Evolutionary conservation across 2,113 vertebrate genomes (phyloP).

Genomic region (Fulmarus glacialis): DNA sequence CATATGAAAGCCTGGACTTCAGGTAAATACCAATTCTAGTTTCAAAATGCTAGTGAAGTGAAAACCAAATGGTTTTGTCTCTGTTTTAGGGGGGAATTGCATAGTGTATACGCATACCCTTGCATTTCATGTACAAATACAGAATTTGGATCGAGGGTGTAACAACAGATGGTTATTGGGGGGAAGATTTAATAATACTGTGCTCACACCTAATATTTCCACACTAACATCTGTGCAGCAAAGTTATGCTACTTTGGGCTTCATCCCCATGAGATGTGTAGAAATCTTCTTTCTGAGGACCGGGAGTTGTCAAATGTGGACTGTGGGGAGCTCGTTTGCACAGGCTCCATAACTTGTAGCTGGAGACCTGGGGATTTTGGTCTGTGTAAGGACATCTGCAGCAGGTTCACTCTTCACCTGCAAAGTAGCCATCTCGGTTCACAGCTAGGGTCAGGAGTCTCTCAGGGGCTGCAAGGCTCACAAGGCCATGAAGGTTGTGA

Average conservation of each 20-base stretch:
- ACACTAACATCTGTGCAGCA: neutral
- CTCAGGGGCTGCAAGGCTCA: neutral
- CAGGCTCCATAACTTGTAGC: neutral
- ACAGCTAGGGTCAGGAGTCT: neutral
- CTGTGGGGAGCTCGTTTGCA: neutral
- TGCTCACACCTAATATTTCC: constrained; percentile 29
- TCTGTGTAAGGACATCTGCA: neutral
- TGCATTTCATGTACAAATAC: neutral
- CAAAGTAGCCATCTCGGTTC: neutral
- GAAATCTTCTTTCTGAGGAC: neutral
- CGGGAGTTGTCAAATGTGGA: neutral
- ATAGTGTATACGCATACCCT: neutral
- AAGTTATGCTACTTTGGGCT: neutral
- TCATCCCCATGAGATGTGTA: neutral
- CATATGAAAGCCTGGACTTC: neutral
- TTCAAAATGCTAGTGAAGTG: neutral
- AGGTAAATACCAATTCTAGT: neutral
- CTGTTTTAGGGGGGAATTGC: neutral
- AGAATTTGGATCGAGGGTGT: neutral
- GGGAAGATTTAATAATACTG: neutral
- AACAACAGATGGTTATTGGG: neutral
- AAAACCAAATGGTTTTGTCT: neutral
- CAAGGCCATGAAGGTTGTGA: neutral
- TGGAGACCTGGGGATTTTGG: neutral
- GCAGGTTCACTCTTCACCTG: neutral